Base-by-base conservation (phyloP, 2,797 vertebrate species). In the Esox lucius region DNA sequence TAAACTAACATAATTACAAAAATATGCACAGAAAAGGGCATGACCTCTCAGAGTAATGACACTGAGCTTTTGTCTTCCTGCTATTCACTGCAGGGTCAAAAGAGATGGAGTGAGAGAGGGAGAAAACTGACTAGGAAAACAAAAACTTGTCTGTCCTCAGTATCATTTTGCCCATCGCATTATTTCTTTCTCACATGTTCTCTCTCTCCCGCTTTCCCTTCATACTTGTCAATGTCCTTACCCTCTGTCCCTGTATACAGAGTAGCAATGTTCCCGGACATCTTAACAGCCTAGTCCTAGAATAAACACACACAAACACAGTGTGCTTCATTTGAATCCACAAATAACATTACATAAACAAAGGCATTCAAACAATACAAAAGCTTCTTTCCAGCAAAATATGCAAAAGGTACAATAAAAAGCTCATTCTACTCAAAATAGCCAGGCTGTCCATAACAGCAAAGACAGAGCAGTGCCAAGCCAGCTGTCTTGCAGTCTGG, bases 81-180 rank as follows among this genome's bases (percentile, higher is more conserved):
- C 62, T 33, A 65, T 65, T 65, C 62, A 65, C 26, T 31, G 62
- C 7, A 6, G 26, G 35, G 31, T 42, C 33, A n/a, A 5, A 68
- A 22, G 65, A 19, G 28, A 65, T 26, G 59, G 56, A 24, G 56
- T 22, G 56, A 59, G 31, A 19, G 16, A 19, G 15, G 0, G 19
- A 61, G 33, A 77, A 49, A 72, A 68, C 74, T 80, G 56, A 42
- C 67, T 71, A 59, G 53, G 48, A 73, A 78, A 72, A 86, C 81
- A 86, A 83, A 83, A 79, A 56, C 66, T 72, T 61, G 75, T 80
- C 85, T 86, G 81, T 86, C 53, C 48, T 19, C 62, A 72, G 51
- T 26, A 83, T 81, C 78, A 71, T 71, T 77, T 66, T 68, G 72
- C 65, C 72, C 69, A 67, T 78, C 72, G 76, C 48, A 0, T 66